Percentiles rank a stretch among this genome's conserved stretches.
Evolutionary conservation across 2,797 vertebrate species (phyloP).

Genomic region (Xiphorhynchus erythropygius): DNA sequence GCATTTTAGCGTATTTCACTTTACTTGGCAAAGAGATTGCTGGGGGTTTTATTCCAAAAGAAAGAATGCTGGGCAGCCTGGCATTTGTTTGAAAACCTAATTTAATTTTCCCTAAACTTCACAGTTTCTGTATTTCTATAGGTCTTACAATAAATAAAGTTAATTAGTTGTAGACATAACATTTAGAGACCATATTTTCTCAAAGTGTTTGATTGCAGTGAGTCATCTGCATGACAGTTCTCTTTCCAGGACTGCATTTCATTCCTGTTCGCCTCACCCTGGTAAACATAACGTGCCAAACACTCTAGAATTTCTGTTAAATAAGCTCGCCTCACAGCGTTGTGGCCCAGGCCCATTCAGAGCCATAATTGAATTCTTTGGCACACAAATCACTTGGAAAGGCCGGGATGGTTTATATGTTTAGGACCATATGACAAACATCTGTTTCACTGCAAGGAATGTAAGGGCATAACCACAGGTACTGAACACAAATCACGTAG

Average conservation of each 20-base stretch:
- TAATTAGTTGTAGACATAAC: constrained; percentile 48
- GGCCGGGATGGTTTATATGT: neutral
- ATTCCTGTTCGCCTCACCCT: neutral
- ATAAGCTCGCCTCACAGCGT: neutral
- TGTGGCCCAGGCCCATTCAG: neutral
- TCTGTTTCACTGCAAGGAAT: neutral
- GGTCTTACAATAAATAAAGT: constrained; percentile 22
- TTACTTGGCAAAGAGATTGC: constrained; percentile 1
- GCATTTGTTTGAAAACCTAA: constrained; percentile 31
- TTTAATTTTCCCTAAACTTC: constrained; percentile 27
- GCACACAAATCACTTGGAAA: neutral
- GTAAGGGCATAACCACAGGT: neutral
- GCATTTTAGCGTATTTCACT: constrained; percentile 34
- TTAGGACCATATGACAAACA: constrained; percentile 35
- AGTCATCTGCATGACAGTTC: constrained; percentile 16
- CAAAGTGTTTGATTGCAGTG: constrained; percentile 5
- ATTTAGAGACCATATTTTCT: constrained; percentile 19
- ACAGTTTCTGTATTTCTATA: constrained; percentile 27
- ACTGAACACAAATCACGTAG: fast-evolving
- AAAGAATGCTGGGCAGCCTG: neutral
- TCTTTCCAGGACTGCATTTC: neutral
- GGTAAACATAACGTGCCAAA: neutral
- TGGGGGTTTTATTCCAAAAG: neutral
- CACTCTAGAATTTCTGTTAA: constrained; percentile 27
- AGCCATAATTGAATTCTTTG: neutral